Conservation (phyloP, 2,888 invertebrate species). For the Torymus tubicola region DNA sequence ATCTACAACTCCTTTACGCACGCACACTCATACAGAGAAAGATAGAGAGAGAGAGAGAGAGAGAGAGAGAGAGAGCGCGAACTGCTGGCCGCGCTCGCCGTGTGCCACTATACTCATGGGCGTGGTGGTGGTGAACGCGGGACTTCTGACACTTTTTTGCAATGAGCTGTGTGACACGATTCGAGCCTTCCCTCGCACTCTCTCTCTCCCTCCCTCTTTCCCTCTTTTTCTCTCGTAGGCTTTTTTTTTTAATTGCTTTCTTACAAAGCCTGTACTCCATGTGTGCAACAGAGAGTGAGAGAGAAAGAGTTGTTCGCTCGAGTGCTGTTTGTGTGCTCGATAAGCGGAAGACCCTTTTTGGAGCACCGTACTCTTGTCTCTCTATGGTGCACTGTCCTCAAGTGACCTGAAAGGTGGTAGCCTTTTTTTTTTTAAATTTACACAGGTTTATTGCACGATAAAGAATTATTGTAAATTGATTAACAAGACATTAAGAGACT, state of each 20-base stretch:
- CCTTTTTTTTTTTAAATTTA: neutral
- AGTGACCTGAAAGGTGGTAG: neutral
- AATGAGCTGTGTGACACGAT: constrained; percentile 21
- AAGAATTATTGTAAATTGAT: no score
- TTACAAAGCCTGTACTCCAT: neutral
- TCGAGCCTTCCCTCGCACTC: constrained; percentile 3
- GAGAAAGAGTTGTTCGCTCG: constrained; percentile 4
- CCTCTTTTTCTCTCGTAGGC: neutral
- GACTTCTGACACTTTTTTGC: constrained; percentile 44
- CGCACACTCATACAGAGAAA: no score
- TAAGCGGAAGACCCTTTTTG: constrained; percentile 1
- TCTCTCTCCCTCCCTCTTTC: constrained; percentile 11
- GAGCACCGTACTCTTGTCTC: neutral
- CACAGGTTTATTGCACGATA: no score
- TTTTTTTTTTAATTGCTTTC: constrained; percentile 4
- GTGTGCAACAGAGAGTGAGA: neutral
- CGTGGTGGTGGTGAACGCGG: constrained; percentile 60
- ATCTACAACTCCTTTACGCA: no score
- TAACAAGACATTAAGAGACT: no score
- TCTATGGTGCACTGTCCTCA: no score
- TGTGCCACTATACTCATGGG: constrained; percentile 49
- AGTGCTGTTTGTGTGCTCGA: neutral
- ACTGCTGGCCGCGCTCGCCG: no score
- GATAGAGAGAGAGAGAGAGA: no score
- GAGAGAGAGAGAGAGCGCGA: no score